Evolutionary conservation across 2,888 invertebrate species (phyloP), one percentile per base, ranked within the genome.

Genomic region (Orchestes rusci): DNA sequence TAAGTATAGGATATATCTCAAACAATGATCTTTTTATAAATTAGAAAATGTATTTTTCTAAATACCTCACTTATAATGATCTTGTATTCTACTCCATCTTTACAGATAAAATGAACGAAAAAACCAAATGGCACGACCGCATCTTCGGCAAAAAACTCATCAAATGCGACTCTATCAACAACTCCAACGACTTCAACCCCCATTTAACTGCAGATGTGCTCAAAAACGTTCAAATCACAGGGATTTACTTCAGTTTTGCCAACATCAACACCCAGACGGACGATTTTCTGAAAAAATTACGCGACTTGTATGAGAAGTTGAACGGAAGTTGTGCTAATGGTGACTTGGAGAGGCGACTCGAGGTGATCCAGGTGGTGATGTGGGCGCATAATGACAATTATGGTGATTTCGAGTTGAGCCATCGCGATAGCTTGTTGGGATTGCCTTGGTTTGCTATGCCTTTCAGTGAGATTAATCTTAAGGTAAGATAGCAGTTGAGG

Each of bases 371-470:
- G 61, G 79, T 82, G 53, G 80, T 82, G 40, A 65, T 82, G 54
- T 82, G 81, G 82, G 80, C 79, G 66, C 65, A 80, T 70, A 73
- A 72, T 48, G 71, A 72, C 56, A 80, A 80, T 15, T 77, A 75
- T 3, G 73, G 76, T 51, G 80, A 82, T 61, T 73, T 79, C 45
- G 80, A 81, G 48, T 74, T 76, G 2, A 79, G 79, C 23, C 82
- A 82, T 62, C 70, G 74, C 3, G 71, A 72, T 50, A 77, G 76
- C 58, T 65, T 82, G 57, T 70, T 75, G 2, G 80, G 78, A 42
- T 71, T 82, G 52, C 80, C 82, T 1, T 84, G 83, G 83, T 75
- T 77, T 48, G 82, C 82, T 8, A 75, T 83, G 47, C 80, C 82
- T 0, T 80, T 79, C 63, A 75, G 77, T 48, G 80, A 82, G 61